These are phyloP conservation scores for Desmophyllum pertusum DNA, from an alignment of 92 coral and sea anemone genomes.

Conservation along the genomic window DNA sequence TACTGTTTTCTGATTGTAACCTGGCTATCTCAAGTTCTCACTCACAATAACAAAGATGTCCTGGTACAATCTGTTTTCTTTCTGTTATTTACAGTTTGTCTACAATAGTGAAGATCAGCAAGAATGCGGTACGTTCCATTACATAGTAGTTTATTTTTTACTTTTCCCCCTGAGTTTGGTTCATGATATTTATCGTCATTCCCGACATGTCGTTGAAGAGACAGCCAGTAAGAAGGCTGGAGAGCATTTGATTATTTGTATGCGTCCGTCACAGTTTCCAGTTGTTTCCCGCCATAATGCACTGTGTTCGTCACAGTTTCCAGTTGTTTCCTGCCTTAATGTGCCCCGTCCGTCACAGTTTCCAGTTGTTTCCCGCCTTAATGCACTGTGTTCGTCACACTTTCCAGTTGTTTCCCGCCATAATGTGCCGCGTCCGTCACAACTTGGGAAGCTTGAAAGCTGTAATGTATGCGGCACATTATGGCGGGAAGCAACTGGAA, in stretches of 20 bases:
- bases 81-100: slow-evolving; percentile 60
- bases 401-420: no score
- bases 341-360: no score
- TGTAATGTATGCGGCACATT: background rate
- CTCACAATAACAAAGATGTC: no score
- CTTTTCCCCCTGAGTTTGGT: no score
- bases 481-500: background rate
- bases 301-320: background rate
- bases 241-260: no score
- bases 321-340: background rate
- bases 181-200: no score
- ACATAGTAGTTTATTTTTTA: background rate
- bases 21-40: no score
- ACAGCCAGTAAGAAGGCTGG: no score
- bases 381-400: no score
- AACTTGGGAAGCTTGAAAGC: background rate
- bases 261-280: background rate
- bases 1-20: background rate
- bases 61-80: background rate
- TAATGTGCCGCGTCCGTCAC: no score
- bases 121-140: slow-evolving; percentile 83
- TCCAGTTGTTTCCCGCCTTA: background rate
- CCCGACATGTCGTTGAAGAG: no score
- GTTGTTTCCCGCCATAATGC: background rate
- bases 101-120: slow-evolving; percentile 95